These are phyloP conservation scores for Lathronympha strigana DNA, from an alignment of 2,888 invertebrate genomes.

Conservation along the genomic window DNA sequence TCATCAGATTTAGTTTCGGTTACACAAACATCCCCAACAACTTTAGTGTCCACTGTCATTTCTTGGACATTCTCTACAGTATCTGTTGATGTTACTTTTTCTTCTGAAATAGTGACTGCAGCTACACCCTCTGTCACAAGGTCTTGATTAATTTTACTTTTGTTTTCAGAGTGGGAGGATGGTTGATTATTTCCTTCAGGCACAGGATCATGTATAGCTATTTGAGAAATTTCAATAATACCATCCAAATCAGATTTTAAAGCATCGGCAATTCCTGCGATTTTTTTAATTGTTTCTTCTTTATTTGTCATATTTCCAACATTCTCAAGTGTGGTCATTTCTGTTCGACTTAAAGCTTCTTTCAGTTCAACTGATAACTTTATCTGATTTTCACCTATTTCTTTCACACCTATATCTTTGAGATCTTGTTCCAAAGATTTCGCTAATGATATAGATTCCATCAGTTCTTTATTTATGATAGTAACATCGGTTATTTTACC, in stretches of 20 bases:
- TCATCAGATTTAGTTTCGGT: neutral
- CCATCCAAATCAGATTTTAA: constrained; percentile 1
- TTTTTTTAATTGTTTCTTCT: neutral
- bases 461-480: constrained; percentile 15
- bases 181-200: neutral
- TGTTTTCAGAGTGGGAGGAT: neutral
- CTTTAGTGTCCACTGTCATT: neutral
- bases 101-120: neutral
- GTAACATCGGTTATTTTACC: neutral
- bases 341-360: constrained; percentile 14
- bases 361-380: constrained; percentile 7
- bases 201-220: neutral
- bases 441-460: constrained; percentile 18
- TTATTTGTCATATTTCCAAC: neutral
- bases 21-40: neutral
- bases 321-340: constrained; percentile 5
- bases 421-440: constrained; percentile 3
- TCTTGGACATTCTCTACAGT: neutral
- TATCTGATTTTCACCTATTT: neutral
- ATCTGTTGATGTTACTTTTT: neutral
- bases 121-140: neutral
- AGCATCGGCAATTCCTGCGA: neutral
- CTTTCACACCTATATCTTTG: constrained; percentile 1
- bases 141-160: neutral
- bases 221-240: neutral